A percentile compares a stretch with the other conserved stretches of the same genome.
phyloP scores from a whole-genome alignment of 2,113 vertebrate genomes.

The Bos indicus region DNA sequence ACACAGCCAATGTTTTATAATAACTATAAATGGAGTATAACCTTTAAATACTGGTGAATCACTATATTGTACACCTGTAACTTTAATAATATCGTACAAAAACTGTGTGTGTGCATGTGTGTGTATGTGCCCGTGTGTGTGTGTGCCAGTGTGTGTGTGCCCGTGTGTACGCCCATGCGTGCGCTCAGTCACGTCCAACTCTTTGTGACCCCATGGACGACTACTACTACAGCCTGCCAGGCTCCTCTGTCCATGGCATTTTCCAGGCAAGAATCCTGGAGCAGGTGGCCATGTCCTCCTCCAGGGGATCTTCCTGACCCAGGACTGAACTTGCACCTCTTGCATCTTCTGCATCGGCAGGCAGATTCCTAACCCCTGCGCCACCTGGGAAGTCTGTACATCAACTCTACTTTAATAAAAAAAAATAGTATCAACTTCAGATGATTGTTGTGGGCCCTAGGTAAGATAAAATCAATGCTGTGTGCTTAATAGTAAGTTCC shows the following conservation, averaged over 20 bases:
- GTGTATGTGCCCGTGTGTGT: background rate
- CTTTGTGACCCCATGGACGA: background rate
- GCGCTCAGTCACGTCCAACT: background rate
- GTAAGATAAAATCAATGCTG: background rate
- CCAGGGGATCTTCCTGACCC: background rate
- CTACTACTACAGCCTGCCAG: background rate
- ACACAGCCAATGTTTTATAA: background rate
- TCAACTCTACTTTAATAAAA: background rate
- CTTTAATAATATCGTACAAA: background rate
- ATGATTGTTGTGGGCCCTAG: background rate
- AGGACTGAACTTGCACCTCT: background rate
- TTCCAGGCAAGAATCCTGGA: background rate
- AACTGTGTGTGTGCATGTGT: background rate
- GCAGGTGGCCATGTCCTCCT: background rate
- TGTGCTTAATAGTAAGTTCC: background rate
- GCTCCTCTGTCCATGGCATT: background rate
- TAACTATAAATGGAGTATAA: background rate
- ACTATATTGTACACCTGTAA: background rate
- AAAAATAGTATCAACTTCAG: background rate
- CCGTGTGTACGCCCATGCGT: fast-evolving
- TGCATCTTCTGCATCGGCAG: background rate
- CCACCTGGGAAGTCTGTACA: background rate
- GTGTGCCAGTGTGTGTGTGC: no score
- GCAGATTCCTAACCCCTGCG: background rate
- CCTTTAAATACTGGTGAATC: background rate